Evolutionary conservation across 2,888 invertebrate species (phyloP).

Genomic region (Dascillus cervinus): DNA sequence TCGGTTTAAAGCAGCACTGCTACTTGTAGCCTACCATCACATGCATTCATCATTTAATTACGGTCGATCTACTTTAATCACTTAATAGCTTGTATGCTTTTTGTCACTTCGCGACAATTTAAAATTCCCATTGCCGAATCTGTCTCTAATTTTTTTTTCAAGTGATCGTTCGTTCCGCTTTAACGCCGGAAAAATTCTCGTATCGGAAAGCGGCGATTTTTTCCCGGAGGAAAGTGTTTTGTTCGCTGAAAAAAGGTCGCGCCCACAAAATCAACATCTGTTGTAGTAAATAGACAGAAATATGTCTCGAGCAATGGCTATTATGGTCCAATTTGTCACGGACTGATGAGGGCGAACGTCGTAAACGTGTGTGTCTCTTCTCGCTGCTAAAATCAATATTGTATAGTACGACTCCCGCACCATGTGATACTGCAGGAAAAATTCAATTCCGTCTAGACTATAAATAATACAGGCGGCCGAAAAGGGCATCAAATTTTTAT

Average conservation of each 20-base stretch:
- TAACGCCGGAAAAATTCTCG: no score
- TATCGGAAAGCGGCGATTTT: not conserved
- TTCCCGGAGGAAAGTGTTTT: not conserved
- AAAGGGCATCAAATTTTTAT: no score
- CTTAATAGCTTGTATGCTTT: slow-evolving; percentile 24
- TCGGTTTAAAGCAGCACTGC: slow-evolving; percentile 30
- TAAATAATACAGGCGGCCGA: no score
- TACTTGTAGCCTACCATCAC: slow-evolving; percentile 25
- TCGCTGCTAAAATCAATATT: no score
- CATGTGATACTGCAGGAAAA: no score
- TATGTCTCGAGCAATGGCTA: slow-evolving; percentile 20
- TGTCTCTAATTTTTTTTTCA: slow-evolving; percentile 4
- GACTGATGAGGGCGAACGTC: slow-evolving; percentile 11
- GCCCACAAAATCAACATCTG: slow-evolving; percentile 12
- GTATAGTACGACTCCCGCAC: no score
- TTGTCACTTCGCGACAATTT: slow-evolving; percentile 23
- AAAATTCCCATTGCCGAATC: slow-evolving; percentile 15
- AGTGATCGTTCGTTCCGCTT: no score
- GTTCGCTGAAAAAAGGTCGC: slow-evolving; percentile 4
- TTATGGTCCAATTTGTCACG: slow-evolving; percentile 24
- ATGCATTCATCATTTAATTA: slow-evolving; percentile 25
- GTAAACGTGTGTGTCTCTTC: slow-evolving; percentile 6
- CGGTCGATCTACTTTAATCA: slow-evolving; percentile 24
- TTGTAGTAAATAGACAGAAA: slow-evolving; percentile 18
- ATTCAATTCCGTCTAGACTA: no score